Conservation (phyloP, 2,888 invertebrate genomes). For the Cryptus viduatorius region DNA sequence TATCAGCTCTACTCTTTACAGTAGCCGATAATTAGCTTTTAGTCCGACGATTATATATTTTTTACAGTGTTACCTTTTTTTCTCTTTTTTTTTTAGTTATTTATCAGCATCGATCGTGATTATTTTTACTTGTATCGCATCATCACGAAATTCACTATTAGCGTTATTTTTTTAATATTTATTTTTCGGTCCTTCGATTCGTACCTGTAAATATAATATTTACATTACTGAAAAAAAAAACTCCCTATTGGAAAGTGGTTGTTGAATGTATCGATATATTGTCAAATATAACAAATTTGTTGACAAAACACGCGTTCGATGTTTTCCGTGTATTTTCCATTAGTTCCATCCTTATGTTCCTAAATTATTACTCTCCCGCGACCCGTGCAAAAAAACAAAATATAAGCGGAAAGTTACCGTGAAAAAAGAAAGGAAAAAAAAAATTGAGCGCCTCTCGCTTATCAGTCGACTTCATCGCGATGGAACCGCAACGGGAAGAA, state of each 20-base stretch:
- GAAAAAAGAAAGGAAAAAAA: conserved; percentile 82
- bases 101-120: conserved; percentile 26
- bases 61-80: conserved; percentile 34
- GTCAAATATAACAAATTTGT: conserved; percentile 76
- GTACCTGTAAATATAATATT: conserved; percentile 61
- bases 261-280: conserved; percentile 75
- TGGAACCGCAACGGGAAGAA: conserved; percentile 55
- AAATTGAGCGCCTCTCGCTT: conserved; percentile 32
- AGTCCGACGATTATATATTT: conserved; percentile 39
- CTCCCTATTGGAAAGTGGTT: conserved; percentile 70
- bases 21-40: conserved; percentile 13
- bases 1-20: conserved; percentile 30
- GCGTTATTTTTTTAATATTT: conserved; percentile 27
- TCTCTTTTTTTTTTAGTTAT: neutral
- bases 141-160: conserved; percentile 17
- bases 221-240: conserved; percentile 48
- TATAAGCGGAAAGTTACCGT: neutral
- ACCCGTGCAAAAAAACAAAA: conserved; percentile 13
- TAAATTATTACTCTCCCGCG: neutral
- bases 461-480: conserved; percentile 46
- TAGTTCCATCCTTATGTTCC: too few relatives aligned
- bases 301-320: conserved; percentile 66
- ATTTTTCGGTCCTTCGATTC: conserved; percentile 54
- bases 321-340: neutral
- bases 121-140: conserved; percentile 2